A percentile compares a stretch with the other conserved stretches of the same genome.
Evolutionary conservation across 2,797 vertebrate species (phyloP).

Genomic region (Argya squamiceps): DNA sequence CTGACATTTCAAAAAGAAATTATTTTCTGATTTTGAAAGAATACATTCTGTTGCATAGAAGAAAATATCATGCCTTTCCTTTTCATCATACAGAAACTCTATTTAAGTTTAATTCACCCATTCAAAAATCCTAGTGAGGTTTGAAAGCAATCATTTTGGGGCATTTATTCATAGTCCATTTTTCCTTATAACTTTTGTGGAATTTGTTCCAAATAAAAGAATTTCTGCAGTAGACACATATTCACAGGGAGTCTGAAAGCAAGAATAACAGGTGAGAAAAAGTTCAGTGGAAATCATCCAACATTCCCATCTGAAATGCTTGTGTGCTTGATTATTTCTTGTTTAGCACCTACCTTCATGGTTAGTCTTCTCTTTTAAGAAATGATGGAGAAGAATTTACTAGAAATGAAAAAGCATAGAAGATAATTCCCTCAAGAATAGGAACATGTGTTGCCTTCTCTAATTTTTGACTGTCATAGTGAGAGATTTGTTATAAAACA

Average conservation of each 20-base stretch:
- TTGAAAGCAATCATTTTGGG: neutral
- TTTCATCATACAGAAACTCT: neutral
- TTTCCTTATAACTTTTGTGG: neutral
- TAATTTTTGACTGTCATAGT: neutral
- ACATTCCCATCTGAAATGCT: neutral
- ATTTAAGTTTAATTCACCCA: neutral
- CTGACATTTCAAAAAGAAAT: neutral
- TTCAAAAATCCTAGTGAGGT: neutral
- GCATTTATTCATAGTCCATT: neutral
- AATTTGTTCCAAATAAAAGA: neutral
- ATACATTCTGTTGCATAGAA: neutral
- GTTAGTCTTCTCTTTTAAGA: neutral
- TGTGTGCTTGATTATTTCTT: neutral
- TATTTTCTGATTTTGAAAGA: neutral
- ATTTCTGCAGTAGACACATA: neutral
- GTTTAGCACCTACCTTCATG: neutral
- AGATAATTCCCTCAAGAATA: neutral
- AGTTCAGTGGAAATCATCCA: neutral
- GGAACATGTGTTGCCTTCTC: rapidly evolving
- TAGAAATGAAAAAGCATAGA: neutral
- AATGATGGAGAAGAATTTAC: neutral
- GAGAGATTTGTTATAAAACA: neutral
- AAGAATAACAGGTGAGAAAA: neutral
- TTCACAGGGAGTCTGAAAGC: neutral
- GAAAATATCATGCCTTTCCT: neutral